phyloP scores from a whole-genome alignment of 2,113 vertebrate genomes.

The Hippocampus zosterae region DNA sequence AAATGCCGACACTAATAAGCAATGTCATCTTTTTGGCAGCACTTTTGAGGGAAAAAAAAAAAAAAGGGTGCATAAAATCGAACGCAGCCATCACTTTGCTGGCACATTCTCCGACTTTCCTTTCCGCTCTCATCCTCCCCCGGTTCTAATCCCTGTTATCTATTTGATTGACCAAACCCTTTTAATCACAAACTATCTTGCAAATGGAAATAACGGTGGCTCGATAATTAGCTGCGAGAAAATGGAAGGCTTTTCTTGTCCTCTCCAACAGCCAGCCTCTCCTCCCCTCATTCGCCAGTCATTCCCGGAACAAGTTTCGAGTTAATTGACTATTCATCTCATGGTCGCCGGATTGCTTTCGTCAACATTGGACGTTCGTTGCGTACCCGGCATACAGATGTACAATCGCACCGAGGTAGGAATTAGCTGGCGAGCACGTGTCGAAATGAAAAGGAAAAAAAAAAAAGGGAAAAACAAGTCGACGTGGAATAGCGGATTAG shows the following conservation, averaged over 20 bases:
- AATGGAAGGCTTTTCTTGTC: slow-evolving; percentile 70
- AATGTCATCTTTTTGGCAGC: neutral
- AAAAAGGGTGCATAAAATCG: slow-evolving; percentile 13
- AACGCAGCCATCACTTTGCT: slow-evolving; percentile 18
- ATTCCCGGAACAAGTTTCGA: slow-evolving; percentile 73
- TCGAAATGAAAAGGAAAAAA: neutral
- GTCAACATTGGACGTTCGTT: slow-evolving; percentile 37
- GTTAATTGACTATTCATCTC: slow-evolving; percentile 69
- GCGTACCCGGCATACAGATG: slow-evolving; percentile 29
- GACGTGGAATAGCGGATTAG: slow-evolving; percentile 8
- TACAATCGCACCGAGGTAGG: slow-evolving; percentile 9
- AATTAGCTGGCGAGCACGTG: neutral
- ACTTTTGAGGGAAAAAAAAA: slow-evolving; percentile 3
- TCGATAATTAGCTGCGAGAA: slow-evolving; percentile 79
- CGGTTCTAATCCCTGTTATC: slow-evolving; percentile 69
- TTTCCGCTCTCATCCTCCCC: slow-evolving; percentile 58
- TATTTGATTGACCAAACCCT: slow-evolving; percentile 70
- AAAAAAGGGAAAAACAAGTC: no score
- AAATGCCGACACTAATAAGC: neutral
- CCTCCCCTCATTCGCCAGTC: slow-evolving; percentile 52
- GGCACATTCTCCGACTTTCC: slow-evolving; percentile 33
- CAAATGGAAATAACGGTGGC: slow-evolving; percentile 66
- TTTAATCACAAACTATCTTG: slow-evolving; percentile 81
- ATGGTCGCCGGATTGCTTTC: slow-evolving; percentile 44
- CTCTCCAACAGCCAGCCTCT: slow-evolving; percentile 31